Evolutionary conservation across 2,113 vertebrate genomes (phyloP), one percentile per base, ranked within the genome.

Genomic region (Erinaceus europaeus): DNA sequence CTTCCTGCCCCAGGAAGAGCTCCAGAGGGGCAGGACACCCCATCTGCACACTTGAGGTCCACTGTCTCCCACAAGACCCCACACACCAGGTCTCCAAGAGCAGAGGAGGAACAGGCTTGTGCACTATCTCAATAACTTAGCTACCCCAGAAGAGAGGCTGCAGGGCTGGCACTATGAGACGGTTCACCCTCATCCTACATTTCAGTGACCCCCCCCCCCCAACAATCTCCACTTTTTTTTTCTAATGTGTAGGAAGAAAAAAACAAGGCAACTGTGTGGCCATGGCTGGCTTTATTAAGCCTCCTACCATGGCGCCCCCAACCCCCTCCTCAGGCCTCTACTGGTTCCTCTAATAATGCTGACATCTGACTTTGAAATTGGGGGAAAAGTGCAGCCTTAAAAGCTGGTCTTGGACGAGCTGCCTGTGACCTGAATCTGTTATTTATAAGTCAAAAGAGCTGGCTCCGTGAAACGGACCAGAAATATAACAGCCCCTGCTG

Each of bases 361-460:
- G 93, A 93, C 91, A 90, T 94, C 91, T 94, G 94, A 95, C 93
- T 94, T 96, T 94, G 93, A 97, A 95, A 95, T 90, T n/a, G n/a
- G 84, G 96, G 91, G 32, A 21, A 96, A 96, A 96, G 93, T 91
- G 90, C 93, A 95, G 93, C 52, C 55, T 94, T 94, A 96, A 96
- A 95, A 95, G 94, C 93, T 92, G 90, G 94, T 96, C 96, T 94
- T 94, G 96, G 96, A 95, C 93, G 64, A 95, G 96, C 96, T 94
- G 96, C 86, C 95, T 96, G 95, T 95, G 95, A 96, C 96, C 96
- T 94, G 94, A 97, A 97, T 93, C 92, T 95, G 94, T 97, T 97
- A 97, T 97, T 97, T 97, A 97, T 96, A 97, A 97, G 95, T 96
- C 96, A 91, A 96, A n/a, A 96, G 92, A 93, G 90, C 87, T 94